phyloP scores from a whole-genome alignment of 2,113 vertebrate species.

The Nipponia nippon region DNA sequence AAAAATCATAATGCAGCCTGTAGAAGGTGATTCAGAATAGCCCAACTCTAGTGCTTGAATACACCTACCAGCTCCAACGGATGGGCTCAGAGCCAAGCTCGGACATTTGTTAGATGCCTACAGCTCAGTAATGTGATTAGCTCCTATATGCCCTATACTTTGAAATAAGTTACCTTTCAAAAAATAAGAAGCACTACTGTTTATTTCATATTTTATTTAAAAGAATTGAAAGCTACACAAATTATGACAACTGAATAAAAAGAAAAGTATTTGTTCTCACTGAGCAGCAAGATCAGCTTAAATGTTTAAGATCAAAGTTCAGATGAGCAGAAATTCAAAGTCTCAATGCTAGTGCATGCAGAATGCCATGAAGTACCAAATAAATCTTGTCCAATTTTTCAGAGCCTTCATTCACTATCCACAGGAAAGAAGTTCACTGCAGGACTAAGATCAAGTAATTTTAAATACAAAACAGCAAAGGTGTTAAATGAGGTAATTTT shows the following conservation, averaged over 20 bases:
- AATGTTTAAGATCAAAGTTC: background rate
- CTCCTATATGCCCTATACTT: background rate
- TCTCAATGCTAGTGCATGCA: background rate
- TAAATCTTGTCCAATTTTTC: background rate
- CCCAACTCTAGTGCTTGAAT: background rate
- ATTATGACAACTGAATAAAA: background rate
- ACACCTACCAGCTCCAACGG: background rate
- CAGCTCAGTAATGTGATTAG: background rate
- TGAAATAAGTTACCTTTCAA: background rate
- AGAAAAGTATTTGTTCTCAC: background rate
- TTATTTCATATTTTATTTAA: background rate
- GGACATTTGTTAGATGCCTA: background rate
- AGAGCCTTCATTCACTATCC: background rate
- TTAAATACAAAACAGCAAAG: background rate
- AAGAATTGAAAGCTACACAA: background rate
- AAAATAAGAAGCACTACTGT: background rate
- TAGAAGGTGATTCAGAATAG: background rate
- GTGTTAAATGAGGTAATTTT: background rate
- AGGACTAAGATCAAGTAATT: background rate
- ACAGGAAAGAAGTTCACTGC: background rate
- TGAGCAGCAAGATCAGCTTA: background rate
- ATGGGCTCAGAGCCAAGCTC: background rate
- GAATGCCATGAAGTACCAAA: background rate
- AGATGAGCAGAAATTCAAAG: background rate
- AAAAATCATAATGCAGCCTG: background rate